Evolutionary conservation across 2,888 invertebrate genomes (phyloP).

Genomic region (Argyresthia goedartella): DNA sequence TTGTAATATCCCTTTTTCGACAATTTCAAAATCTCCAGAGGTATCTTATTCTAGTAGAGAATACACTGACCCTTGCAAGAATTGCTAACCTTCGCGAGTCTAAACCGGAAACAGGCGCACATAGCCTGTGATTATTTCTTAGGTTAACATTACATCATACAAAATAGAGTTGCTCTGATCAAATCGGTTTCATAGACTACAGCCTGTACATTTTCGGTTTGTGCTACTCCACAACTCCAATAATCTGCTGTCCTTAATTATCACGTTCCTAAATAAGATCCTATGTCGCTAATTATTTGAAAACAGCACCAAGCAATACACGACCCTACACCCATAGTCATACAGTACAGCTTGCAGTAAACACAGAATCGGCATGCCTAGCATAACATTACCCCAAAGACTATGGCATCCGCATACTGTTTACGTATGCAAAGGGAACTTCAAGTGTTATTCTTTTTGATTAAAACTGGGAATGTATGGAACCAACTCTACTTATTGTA

Average conservation of each 20-base stretch:
- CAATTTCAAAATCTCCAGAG: no score
- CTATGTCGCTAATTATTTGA: slow-evolving; percentile 8
- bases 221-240: neutral
- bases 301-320: slow-evolving; percentile 1
- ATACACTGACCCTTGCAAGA: no score
- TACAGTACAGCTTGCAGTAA: no score
- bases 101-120: no score
- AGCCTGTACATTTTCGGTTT: neutral
- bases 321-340: neutral
- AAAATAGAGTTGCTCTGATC: no score
- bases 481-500: neutral
- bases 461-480: slow-evolving; percentile 23
- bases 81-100: no score
- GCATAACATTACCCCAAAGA: slow-evolving; percentile 11
- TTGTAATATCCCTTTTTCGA: no score
- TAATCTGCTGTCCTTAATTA: slow-evolving; percentile 11
- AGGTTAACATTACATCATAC: no score
- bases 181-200: neutral
- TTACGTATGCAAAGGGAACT: slow-evolving; percentile 60
- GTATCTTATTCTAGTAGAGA: no score
- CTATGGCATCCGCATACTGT: slow-evolving; percentile 39
- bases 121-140: no score
- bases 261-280: slow-evolving; percentile 9
- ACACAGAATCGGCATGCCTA: no score
- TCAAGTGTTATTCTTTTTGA: slow-evolving; percentile 60